phyloP scores from a whole-genome alignment of 2,113 vertebrate species.

The Ariopsis seemanni region DNA sequence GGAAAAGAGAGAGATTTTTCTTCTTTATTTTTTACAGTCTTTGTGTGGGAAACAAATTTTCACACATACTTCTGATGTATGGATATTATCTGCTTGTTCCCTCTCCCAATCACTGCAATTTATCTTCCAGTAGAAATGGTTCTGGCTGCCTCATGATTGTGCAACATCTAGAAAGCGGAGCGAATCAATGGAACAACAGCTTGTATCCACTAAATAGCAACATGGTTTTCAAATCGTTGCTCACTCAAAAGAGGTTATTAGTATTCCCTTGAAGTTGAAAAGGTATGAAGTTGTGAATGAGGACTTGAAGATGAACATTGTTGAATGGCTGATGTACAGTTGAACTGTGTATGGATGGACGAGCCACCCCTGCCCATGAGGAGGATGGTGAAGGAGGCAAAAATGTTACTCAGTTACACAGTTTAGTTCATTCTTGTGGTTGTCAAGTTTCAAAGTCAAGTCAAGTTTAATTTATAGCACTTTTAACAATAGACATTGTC shows the following conservation, averaged over 20 bases:
- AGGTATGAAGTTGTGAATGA: not conserved
- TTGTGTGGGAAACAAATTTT: not conserved
- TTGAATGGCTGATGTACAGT: not conserved
- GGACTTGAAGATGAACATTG: not conserved
- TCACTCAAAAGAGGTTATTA: not conserved
- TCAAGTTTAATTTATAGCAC: too few species aligned
- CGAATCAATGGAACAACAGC: not conserved
- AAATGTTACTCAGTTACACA: too few species aligned
- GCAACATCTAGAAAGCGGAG: not conserved
- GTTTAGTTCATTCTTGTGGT: too few species aligned
- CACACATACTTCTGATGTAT: not conserved
- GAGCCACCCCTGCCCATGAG: not conserved
- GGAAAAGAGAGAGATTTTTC: not conserved
- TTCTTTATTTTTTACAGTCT: not conserved
- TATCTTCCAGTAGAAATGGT: not conserved
- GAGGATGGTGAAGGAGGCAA: not conserved
- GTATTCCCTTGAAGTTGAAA: not conserved
- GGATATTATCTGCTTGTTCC: not conserved
- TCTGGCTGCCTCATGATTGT: not conserved
- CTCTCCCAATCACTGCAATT: not conserved
- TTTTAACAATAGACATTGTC: too few species aligned
- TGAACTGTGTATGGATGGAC: not conserved
- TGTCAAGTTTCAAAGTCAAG: too few species aligned
- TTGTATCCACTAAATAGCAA: not conserved
- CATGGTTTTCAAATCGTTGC: not conserved